Conservation (phyloP, 2,113 vertebrate species). For the Aphyosemion australe region DNA sequence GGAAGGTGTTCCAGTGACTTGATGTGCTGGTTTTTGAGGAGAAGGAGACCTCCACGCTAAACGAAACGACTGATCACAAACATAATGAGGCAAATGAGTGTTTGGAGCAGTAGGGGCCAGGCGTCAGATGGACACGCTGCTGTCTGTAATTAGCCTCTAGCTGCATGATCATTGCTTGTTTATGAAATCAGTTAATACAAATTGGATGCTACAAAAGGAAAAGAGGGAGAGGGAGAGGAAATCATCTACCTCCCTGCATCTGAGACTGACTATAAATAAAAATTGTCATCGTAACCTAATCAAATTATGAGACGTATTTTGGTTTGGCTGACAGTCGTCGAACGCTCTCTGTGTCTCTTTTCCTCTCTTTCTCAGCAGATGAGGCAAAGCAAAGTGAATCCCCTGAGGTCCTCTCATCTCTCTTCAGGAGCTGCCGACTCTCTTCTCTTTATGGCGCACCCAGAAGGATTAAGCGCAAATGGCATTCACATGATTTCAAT, state of each 20-base stretch:
- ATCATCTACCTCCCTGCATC: slow-evolving; percentile 55
- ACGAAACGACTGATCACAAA: slow-evolving; percentile 66
- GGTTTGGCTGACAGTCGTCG: slow-evolving; percentile 76
- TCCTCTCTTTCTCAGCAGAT: slow-evolving; percentile 62
- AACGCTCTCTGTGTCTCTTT: slow-evolving; percentile 53
- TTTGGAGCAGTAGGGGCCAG: slow-evolving; percentile 43
- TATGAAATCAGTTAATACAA: slow-evolving; percentile 65
- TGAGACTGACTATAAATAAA: slow-evolving; percentile 80
- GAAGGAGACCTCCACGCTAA: slow-evolving; percentile 52
- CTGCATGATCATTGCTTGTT: slow-evolving; percentile 59
- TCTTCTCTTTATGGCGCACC: slow-evolving; percentile 75
- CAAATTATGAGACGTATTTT: slow-evolving; percentile 79
- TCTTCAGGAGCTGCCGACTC: slow-evolving; percentile 77
- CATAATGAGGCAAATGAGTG: slow-evolving; percentile 64
- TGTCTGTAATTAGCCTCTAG: slow-evolving; percentile 72
- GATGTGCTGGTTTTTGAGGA: slow-evolving; percentile 48
- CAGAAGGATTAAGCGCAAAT: slow-evolving; percentile 81
- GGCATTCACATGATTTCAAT: slow-evolving; percentile 81
- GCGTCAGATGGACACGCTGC: slow-evolving; percentile 65
- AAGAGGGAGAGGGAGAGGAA: slow-evolving; percentile 8
- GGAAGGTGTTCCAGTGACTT: slow-evolving; percentile 59
- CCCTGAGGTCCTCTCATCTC: slow-evolving; percentile 80
- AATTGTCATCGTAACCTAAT: slow-evolving; percentile 82
- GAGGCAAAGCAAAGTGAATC: slow-evolving; percentile 72
- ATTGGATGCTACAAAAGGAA: slow-evolving; percentile 52